phyloP scores from a whole-genome alignment of 37 sponge, comb jelly and placozoan genomes.

The Halichondria panicea region DNA sequence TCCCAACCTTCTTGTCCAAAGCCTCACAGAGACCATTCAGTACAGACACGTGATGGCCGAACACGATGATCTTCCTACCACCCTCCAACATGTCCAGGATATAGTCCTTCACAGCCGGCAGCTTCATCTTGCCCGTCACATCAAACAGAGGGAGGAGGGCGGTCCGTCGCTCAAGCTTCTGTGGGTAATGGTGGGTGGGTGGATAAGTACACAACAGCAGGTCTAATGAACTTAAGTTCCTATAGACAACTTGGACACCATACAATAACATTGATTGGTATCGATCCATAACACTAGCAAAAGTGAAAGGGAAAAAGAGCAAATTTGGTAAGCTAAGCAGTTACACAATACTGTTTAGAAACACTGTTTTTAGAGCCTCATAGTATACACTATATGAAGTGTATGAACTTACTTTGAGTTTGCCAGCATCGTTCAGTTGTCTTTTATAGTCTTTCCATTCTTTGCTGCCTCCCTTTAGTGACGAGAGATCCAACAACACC shows the following conservation, averaged over 20 bases:
- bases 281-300: too few relatives aligned
- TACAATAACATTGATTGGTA: too few relatives aligned
- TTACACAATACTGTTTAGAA: not conserved
- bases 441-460: constrained; percentile 51
- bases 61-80: constrained; percentile 84
- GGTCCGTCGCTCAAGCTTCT: constrained; percentile 17
- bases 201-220: too few relatives aligned
- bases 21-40: constrained; percentile 60
- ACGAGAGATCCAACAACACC: constrained; percentile 49
- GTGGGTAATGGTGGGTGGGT: too few relatives aligned
- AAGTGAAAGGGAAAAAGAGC: too few relatives aligned
- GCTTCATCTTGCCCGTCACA: constrained; percentile 67
- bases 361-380: too few relatives aligned
- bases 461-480: constrained; percentile 16
- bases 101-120: constrained; percentile 79
- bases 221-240: too few relatives aligned
- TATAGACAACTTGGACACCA: too few relatives aligned
- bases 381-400: too few relatives aligned
- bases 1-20: constrained; percentile 34
- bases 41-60: constrained; percentile 83
- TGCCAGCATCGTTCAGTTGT: constrained; percentile 40
- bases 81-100: constrained; percentile 78
- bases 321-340: not conserved
- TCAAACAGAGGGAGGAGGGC: constrained; percentile 67
- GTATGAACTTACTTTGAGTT: constrained; percentile 37